Percentiles rank a stretch among this genome's conserved stretches.
These are phyloP conservation scores for Pseudonaja textilis DNA, from an alignment of 2,113 vertebrate genomes.

Conservation along the genomic window DNA sequence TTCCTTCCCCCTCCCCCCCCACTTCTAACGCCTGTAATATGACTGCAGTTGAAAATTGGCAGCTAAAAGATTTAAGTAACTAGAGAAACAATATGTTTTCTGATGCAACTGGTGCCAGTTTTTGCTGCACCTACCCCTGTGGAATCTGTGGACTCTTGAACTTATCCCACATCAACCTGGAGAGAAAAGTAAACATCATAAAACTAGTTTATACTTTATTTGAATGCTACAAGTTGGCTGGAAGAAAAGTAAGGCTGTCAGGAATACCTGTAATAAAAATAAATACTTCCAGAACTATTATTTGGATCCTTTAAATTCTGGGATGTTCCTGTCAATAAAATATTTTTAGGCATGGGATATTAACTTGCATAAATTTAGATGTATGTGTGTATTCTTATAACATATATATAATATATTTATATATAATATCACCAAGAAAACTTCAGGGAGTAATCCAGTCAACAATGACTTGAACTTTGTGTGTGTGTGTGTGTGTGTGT, in stretches of 20 bases:
- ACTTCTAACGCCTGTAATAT: background rate
- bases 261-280: background rate
- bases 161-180: background rate
- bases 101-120: background rate
- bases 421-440: background rate
- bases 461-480: background rate
- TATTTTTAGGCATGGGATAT: background rate
- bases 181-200: background rate
- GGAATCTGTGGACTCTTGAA: background rate
- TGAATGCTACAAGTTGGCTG: background rate
- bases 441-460: background rate
- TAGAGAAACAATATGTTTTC: background rate
- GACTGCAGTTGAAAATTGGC: background rate
- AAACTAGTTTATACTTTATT: background rate
- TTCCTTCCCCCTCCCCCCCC: background rate
- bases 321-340: background rate
- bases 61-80: background rate
- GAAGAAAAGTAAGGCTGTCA: background rate
- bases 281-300: slow-evolving; percentile 44
- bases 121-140: background rate
- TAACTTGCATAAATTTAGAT: slow-evolving; percentile 31
- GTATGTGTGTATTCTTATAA: slow-evolving; percentile 3
- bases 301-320: slow-evolving; percentile 22
- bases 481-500: no score
- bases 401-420: background rate